Evolutionary conservation across 1,140 invertebrate genomes (phyloP).

Genomic region (Leptoteleia sp.): DNA sequence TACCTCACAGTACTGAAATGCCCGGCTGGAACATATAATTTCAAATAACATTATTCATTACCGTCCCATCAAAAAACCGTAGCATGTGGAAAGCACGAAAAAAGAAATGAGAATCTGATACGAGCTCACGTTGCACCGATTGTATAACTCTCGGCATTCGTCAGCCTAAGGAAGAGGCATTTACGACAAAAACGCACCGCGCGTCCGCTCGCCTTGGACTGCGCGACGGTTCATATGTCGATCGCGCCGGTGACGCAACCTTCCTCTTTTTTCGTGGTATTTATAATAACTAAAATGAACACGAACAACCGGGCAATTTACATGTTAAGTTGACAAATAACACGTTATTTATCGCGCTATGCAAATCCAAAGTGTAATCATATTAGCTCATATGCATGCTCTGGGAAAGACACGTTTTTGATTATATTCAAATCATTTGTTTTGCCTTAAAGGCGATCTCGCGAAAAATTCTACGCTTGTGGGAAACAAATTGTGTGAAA

Average conservation of each 20-base stretch:
- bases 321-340: constrained; percentile 60
- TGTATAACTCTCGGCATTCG: constrained; percentile 23
- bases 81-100: background rate
- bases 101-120: constrained; percentile 4
- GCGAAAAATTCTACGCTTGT: too few relatives aligned
- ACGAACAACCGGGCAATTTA: constrained; percentile 46
- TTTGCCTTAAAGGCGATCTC: constrained; percentile 21
- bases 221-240: constrained; percentile 31
- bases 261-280: constrained; percentile 40
- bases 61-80: too few relatives aligned
- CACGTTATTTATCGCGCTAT: constrained; percentile 50
- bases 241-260: constrained; percentile 33
- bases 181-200: constrained; percentile 18
- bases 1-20: too few relatives aligned
- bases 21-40: too few relatives aligned
- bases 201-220: constrained; percentile 38
- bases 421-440: constrained; percentile 24
- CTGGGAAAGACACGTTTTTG: constrained; percentile 32
- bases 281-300: constrained; percentile 54
- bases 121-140: constrained; percentile 6
- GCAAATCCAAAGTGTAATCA: constrained; percentile 50
- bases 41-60: background rate
- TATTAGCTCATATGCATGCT: constrained; percentile 33
- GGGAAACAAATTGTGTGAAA: too few relatives aligned
- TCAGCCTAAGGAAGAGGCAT: constrained; percentile 4